Evolutionary conservation across 2,797 vertebrate species (phyloP).

Genomic region (Toxotes lorentzi): DNA sequence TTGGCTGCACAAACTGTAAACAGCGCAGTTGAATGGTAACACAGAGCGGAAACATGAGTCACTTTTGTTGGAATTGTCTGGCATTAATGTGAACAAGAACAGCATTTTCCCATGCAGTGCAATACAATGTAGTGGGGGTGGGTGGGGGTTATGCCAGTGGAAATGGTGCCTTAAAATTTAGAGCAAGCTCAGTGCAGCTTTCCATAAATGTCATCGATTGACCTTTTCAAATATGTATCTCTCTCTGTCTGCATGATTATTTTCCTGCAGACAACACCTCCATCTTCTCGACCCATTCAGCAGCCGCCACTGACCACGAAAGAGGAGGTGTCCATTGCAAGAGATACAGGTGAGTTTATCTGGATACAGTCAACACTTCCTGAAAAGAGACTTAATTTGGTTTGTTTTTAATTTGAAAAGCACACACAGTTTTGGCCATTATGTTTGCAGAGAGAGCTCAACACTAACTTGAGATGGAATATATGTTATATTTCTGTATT

Average conservation of each 20-base stretch:
- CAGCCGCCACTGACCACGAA: conserved; percentile 76
- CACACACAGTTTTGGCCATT: neutral
- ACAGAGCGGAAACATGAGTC: conserved; percentile 28
- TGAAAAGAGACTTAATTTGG: neutral
- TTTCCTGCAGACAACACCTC: conserved; percentile 73
- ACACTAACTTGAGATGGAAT: neutral
- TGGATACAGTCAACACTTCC: neutral
- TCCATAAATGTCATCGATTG: neutral
- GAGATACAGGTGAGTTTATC: conserved; percentile 73
- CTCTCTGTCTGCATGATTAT: conserved; percentile 11
- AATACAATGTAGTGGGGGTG: neutral
- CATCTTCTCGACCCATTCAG: conserved; percentile 80
- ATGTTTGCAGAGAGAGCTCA: neutral
- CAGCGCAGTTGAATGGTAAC: conserved; percentile 16
- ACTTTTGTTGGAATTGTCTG: conserved; percentile 33
- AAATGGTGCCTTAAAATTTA: neutral
- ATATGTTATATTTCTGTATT: neutral
- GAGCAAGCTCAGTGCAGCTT: neutral
- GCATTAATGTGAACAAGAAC: conserved; percentile 20
- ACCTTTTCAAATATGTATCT: conserved; percentile 14
- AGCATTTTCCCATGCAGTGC: conserved; percentile 30
- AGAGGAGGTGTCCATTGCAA: conserved; percentile 27
- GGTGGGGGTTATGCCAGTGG: no score
- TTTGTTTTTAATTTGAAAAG: neutral
- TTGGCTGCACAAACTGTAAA: conserved; percentile 43